Conservation (phyloP, 2,888 invertebrate genomes). For the Eupelmus urozonus region DNA sequence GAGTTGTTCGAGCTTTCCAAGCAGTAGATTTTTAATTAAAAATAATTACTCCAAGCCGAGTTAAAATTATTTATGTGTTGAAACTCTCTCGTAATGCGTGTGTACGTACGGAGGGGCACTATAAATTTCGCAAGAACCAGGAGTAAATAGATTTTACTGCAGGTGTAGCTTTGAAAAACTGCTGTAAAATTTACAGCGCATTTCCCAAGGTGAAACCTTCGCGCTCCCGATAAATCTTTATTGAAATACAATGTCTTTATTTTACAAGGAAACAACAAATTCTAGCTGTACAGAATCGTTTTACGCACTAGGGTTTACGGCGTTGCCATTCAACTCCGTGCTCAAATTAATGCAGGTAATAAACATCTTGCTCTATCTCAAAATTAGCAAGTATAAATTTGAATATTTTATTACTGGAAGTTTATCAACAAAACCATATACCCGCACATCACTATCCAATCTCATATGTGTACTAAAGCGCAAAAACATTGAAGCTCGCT, state of each 20-base stretch:
- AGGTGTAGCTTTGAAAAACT: slow-evolving; percentile 1
- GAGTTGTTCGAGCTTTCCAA: not conserved
- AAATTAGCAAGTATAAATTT: no score
- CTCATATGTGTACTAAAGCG: no score
- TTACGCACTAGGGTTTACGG: not conserved
- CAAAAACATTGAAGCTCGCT: no score
- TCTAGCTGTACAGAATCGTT: not conserved
- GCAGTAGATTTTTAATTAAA: slow-evolving; percentile 28
- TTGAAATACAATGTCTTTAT: slow-evolving; percentile 7
- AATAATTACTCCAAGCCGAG: not conserved
- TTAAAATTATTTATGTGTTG: slow-evolving; percentile 12
- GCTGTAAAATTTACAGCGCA: slow-evolving; percentile 22
- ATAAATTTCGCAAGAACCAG: not conserved
- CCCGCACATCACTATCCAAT: no score
- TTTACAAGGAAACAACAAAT: not conserved
- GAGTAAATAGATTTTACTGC: slow-evolving; percentile 29
- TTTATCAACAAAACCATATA: no score
- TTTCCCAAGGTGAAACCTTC: not conserved
- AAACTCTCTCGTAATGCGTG: not conserved
- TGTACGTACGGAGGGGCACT: not conserved
- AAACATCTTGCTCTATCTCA: no score
- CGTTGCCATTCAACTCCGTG: no score
- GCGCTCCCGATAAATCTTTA: slow-evolving; percentile 26
- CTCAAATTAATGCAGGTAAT: no score
- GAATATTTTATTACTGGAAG: no score